Conservation (phyloP, 2,797 vertebrate genomes). For the Erpetoichthys calabaricus region DNA sequence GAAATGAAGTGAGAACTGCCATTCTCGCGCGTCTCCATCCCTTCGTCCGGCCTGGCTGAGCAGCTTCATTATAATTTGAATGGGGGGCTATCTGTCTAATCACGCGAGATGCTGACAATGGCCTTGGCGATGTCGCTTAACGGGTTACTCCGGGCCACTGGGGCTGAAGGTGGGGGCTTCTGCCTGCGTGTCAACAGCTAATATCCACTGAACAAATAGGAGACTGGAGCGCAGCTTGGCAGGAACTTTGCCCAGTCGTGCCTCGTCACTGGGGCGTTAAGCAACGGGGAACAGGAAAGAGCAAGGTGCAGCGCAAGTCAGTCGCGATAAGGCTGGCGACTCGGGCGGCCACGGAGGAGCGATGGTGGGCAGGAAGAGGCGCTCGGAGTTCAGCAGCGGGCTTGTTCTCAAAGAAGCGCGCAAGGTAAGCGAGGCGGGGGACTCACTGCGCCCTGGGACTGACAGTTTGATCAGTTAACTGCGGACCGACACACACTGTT, state of each 20-base stretch:
- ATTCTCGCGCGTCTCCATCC: constrained; percentile 18
- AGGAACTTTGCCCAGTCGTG: constrained; percentile 19
- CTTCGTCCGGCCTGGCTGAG: constrained; percentile 21
- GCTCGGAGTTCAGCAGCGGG: constrained; percentile 10
- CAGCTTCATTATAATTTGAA: neutral
- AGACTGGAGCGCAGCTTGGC: constrained; percentile 15
- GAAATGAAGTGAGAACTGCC: constrained; percentile 15
- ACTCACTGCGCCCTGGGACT: too few species aligned
- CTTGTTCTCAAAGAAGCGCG: constrained; percentile 13
- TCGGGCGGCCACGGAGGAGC: constrained; percentile 7
- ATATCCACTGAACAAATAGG: neutral
- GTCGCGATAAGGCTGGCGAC: constrained; percentile 13
- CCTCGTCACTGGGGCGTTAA: constrained; percentile 15
- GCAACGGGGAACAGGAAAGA: constrained; percentile 15
- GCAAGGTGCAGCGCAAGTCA: constrained; percentile 12
- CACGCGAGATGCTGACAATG: neutral
- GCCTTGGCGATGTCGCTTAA: neutral
- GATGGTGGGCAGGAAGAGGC: constrained; percentile 33
- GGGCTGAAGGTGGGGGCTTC: neutral
- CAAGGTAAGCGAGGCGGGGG: constrained; percentile 28
- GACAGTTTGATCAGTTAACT: too few species aligned
- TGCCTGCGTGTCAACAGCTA: neutral
- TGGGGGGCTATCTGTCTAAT: neutral
- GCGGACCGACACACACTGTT: too few species aligned
- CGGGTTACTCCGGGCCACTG: neutral